A percentile compares a stretch with the other conserved stretches of the same genome.
Evolutionary conservation across 2,797 vertebrate genomes (phyloP).

Genomic region (Smutsia gigantea): DNA sequence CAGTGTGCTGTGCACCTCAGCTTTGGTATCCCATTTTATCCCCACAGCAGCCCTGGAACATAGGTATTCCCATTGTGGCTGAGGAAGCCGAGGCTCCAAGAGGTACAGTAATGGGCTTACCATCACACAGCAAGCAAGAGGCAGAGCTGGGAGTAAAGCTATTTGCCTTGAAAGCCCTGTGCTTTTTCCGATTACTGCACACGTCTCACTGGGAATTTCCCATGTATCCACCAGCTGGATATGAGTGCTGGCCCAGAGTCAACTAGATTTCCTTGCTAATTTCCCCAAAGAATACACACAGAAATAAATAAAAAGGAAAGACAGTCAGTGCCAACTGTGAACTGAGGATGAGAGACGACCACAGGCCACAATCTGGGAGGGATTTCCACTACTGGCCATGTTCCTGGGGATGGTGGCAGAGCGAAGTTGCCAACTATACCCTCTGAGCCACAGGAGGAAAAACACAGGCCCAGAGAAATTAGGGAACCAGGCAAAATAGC

Average conservation of each 20-base stretch:
- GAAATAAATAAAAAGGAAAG: neutral
- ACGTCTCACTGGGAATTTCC: neutral
- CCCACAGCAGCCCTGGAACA: neutral
- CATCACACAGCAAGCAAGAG: neutral
- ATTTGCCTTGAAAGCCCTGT: neutral
- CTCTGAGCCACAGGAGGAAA: conserved; percentile 23
- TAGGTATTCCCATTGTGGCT: neutral
- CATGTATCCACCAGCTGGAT: neutral
- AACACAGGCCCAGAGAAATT: neutral
- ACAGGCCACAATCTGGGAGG: neutral
- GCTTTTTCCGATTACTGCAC: neutral
- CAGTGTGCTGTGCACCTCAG: neutral
- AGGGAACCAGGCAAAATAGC: neutral
- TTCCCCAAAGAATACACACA: conserved; percentile 45
- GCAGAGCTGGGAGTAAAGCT: neutral
- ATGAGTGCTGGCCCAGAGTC: neutral
- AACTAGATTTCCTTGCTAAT: conserved; percentile 47
- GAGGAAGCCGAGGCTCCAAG: neutral
- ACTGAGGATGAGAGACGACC: conserved; percentile 54
- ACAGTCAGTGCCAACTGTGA: neutral
- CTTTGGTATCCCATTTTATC: too few relatives aligned
- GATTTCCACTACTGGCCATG: neutral
- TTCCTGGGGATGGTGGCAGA: neutral
- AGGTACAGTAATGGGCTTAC: accelerated
- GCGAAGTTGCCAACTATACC: neutral